phyloP scores from a whole-genome alignment of 2,113 vertebrate genomes.

The Catharus bicknelli region DNA sequence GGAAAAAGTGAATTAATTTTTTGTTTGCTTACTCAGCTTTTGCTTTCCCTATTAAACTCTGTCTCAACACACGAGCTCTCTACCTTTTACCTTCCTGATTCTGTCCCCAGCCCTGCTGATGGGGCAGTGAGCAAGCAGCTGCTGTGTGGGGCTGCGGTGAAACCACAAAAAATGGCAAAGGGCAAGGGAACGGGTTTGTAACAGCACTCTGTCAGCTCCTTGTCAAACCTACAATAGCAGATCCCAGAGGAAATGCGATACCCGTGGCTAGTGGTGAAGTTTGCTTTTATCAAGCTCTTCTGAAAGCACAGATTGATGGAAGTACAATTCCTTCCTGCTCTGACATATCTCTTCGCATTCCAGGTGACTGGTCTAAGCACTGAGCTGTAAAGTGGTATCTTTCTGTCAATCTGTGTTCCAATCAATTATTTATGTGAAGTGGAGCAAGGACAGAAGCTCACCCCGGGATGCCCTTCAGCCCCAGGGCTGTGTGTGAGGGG shows the following conservation, averaged over 20 bases:
- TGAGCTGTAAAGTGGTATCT: neutral
- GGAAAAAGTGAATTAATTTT: neutral
- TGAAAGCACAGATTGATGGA: conserved; percentile 4
- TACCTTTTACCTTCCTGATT: neutral
- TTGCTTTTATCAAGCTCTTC: conserved; percentile 12
- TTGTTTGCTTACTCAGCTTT: neutral
- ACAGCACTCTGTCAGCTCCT: neutral
- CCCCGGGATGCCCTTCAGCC: neutral
- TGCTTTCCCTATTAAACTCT: neutral
- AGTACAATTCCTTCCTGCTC: neutral
- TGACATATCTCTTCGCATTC: neutral
- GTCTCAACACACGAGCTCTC: neutral
- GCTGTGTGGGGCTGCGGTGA: neutral
- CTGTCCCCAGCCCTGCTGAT: neutral
- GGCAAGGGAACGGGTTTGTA: neutral
- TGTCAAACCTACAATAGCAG: neutral
- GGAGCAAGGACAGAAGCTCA: neutral
- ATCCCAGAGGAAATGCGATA: neutral
- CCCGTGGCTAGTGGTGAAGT: neutral
- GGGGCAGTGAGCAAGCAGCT: fast-evolving
- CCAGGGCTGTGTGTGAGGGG: neutral
- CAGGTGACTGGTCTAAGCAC: neutral
- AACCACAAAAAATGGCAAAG: neutral
- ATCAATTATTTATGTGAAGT: conserved; percentile 24
- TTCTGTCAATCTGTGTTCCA: neutral